Percentiles rank a stretch among this genome's conserved stretches.
These are phyloP conservation scores for Apotomis turbidana DNA, from an alignment of 2,888 invertebrate genomes.

Conservation along the genomic window DNA sequence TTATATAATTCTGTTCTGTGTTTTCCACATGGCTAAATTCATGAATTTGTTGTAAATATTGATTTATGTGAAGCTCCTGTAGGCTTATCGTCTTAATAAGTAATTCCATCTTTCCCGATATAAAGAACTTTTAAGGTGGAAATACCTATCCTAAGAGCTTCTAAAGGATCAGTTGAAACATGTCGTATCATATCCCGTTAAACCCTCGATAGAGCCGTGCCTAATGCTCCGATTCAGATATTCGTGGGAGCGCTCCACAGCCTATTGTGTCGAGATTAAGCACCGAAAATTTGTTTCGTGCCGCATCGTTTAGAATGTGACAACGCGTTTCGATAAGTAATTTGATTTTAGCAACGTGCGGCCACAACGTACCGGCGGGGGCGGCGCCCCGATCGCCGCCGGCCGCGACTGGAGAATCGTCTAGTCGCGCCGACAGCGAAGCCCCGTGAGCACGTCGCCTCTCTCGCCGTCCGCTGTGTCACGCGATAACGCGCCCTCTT, in stretches of 20 bases:
- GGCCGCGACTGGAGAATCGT: slow-evolving; percentile 12
- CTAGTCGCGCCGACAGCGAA: slow-evolving; percentile 73
- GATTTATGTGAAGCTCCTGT: too few species aligned
- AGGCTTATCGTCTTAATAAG: too few species aligned
- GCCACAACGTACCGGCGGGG: slow-evolving; percentile 60
- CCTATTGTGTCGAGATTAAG: slow-evolving; percentile 57
- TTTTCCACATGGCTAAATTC: too few species aligned
- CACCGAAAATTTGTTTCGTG: slow-evolving; percentile 62
- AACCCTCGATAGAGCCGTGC: slow-evolving; percentile 29
- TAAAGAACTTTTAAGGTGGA: too few species aligned
- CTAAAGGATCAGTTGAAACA: neutral
- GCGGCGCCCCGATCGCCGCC: slow-evolving; percentile 47
- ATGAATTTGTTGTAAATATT: too few species aligned
- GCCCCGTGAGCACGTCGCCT: slow-evolving; percentile 70
- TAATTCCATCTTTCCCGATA: too few species aligned
- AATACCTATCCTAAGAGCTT: too few species aligned
- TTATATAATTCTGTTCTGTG: too few species aligned
- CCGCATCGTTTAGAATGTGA: slow-evolving; percentile 56
- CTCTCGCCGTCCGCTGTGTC: slow-evolving; percentile 52
- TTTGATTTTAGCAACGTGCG: slow-evolving; percentile 62
- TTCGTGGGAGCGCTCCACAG: slow-evolving; percentile 66
- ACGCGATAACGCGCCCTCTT: slow-evolving; percentile 75
- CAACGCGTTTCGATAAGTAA: slow-evolving; percentile 73
- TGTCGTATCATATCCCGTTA: slow-evolving; percentile 45
- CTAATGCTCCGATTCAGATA: slow-evolving; percentile 58